Base-by-base conservation (phyloP, 1,140 invertebrate species). In the Anastrepha obliqua region DNA sequence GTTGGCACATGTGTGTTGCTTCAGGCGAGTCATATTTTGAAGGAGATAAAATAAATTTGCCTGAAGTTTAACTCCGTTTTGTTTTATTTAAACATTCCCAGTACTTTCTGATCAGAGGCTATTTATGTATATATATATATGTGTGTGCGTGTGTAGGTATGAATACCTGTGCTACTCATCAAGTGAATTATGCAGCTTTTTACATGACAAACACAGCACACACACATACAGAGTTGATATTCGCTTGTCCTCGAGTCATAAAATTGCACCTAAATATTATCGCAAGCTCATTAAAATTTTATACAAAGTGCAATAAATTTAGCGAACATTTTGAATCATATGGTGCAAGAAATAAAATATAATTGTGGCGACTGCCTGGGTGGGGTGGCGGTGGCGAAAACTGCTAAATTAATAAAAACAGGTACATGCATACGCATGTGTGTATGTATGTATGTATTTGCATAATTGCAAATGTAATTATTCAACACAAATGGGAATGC, bases 251-350 rank as follows among this genome's bases (percentile, higher is more conserved):
- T 51, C 74, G 74, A 81, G 74, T 51, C 51, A 81, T 42, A 55
- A 51, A 78, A 81, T 44, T 81, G 74, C 17, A 55, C 44, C 51
- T 2, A 81, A 81, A 81, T 81, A 74, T 74, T 55, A 67, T 81
- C 20, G 74, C 74, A 55, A 81, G 44, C 74, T 81, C 74, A 81
- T 81, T 81, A 81, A 81, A 81, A 81, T 81, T 81, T n/a, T 29
- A 81, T 55, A 74, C 67, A 74, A 74, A 74, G 42, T 17, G 67
- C 8, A 44, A 74, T 81, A 81, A 81, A 81, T 81, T 81, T 55
- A 81, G 44, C 74, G 47, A 55, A 55, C 51, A 55, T 81, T 81
- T 81, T 81, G 74, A 81, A 44, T 81, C 74, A 81, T 58, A 55
- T 55, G 74, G 44, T 81, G 74, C 74, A 81, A 55, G 20, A 81